Conservation (phyloP, 2,888 invertebrate species). For the Calliscelio sp. region DNA sequence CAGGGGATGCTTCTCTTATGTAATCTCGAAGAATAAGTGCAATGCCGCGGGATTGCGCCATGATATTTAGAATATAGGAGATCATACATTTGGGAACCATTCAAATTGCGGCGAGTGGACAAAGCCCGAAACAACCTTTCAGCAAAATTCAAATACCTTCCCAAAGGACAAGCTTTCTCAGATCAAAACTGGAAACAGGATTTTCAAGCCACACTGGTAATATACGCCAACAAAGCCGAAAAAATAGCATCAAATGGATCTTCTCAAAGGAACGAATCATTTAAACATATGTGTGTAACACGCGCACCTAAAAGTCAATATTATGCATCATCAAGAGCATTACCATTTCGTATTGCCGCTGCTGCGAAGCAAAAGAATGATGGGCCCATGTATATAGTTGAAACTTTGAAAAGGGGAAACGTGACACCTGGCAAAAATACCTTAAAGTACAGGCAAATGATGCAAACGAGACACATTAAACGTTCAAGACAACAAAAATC, state of each 20-base stretch:
- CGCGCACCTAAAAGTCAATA: conserved; percentile 60
- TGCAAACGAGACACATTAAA: not conserved
- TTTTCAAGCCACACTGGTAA: not conserved
- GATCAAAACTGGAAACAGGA: not conserved
- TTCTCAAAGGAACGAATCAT: conserved; percentile 63
- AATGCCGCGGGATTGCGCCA: conserved; percentile 26
- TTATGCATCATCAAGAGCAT: conserved; percentile 60
- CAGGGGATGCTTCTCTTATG: conserved; percentile 19
- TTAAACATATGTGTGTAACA: conserved; percentile 61
- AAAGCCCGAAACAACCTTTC: conserved; percentile 18
- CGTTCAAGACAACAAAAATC: not conserved
- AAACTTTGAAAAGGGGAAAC: conserved; percentile 24
- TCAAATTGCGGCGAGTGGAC: conserved; percentile 28
- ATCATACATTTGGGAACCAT: conserved; percentile 34
- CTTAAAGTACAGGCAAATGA: conserved; percentile 3
- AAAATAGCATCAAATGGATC: conserved; percentile 66
- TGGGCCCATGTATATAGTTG: conserved; percentile 25
- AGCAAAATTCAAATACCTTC: conserved; percentile 40
- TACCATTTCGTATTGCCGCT: conserved; percentile 51
- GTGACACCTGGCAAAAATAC: not conserved
- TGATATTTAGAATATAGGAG: conserved; percentile 15
- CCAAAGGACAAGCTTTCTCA: conserved; percentile 34
- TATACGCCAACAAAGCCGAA: conserved; percentile 43
- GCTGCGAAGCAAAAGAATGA: conserved; percentile 64
- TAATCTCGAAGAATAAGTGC: conserved; percentile 11